A percentile compares a stretch with the other conserved stretches of the same genome.
Conservation (phyloP, 2,888 invertebrate species). For the Megamerina dolium region DNA sequence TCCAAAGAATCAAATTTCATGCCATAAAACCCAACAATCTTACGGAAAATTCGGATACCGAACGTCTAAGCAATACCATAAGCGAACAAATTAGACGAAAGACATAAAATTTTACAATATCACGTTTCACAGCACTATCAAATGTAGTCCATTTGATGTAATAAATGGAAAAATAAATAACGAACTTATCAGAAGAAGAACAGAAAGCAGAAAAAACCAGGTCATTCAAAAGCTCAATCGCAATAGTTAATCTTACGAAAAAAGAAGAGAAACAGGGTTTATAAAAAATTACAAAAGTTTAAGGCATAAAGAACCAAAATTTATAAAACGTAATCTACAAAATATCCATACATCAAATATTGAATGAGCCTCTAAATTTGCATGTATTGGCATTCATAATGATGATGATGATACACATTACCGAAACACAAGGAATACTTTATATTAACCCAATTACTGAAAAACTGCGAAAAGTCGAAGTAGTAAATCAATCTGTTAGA, state of each 20-base stretch:
- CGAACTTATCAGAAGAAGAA: not conserved
- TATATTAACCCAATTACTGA: not conserved
- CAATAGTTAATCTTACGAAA: conserved; percentile 1
- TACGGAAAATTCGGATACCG: conserved; percentile 9
- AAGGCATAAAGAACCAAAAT: conserved; percentile 14
- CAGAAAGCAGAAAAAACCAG: not conserved
- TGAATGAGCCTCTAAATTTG: conserved; percentile 11
- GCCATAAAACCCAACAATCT: conserved; percentile 10
- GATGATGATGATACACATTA: not conserved
- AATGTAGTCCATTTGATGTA: conserved; percentile 4
- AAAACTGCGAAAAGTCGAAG: not conserved
- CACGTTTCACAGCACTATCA: conserved; percentile 3
- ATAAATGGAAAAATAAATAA: conserved; percentile 1
- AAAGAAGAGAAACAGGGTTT: conserved; percentile 6
- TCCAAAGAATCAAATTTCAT: conserved; percentile 5
- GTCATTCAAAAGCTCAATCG: not conserved
- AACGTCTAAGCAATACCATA: conserved; percentile 4
- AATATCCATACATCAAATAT: too few relatives aligned
- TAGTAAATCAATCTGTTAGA: too few relatives aligned
- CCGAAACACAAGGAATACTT: not conserved
- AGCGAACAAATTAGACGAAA: conserved; percentile 8
- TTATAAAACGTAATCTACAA: conserved; percentile 10
- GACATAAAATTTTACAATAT: conserved; percentile 5
- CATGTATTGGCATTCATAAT: not conserved
- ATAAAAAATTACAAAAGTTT: conserved; percentile 11